Evolutionary conservation across 2,888 invertebrate species (phyloP), one percentile per base, ranked within the genome.

Genomic region (Microctonus brassicae): DNA sequence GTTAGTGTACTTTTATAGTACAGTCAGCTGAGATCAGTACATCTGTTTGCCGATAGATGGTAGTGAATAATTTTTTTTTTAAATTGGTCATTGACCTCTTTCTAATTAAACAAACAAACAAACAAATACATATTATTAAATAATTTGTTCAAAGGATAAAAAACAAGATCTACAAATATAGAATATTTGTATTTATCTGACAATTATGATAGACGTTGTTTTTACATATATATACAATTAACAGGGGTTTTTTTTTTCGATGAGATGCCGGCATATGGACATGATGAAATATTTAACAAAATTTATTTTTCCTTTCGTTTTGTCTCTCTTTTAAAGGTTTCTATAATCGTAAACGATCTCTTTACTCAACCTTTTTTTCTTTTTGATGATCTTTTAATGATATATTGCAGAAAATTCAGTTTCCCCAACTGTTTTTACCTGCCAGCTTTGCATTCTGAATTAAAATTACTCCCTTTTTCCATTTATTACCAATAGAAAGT

Each of bases 151-250:
- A 22, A 4, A 20, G 36, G 24, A 61, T 61, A 24, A 39, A 61
- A 39, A 39, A 22, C 22, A 61, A 24, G 24, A 39, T 17, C 66
- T 68, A 73, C 72, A 79, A 81, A 76, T 81, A 80, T 81, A 81
- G 80, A 81, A 81, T 80, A 79, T 80, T 76, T 82, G 79, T 81
- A 82, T 83, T 83, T 82, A 80, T 80, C 81, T 79, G 74, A 72
- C 75, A 66, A 76, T 80, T 79, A 73, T 77, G 74, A 62, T 68
- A 66, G n/a, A 77, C 76, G 79, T 75, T 79, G 77, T 61, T 61
- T 60, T 36, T 36, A 34, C 13, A 36, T 61, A 61, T 20, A 34
- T 22, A 36, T 61, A 61, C 33, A 61, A 22, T 17, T 61, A 36
- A 29, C 34, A 61, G 36, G 13, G 20, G 11, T 33, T 58, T 29